A percentile compares a stretch with the other conserved stretches of the same genome.
These are phyloP conservation scores for Anoura caudifer DNA, from an alignment of 2,113 vertebrate genomes.

Conservation along the genomic window DNA sequence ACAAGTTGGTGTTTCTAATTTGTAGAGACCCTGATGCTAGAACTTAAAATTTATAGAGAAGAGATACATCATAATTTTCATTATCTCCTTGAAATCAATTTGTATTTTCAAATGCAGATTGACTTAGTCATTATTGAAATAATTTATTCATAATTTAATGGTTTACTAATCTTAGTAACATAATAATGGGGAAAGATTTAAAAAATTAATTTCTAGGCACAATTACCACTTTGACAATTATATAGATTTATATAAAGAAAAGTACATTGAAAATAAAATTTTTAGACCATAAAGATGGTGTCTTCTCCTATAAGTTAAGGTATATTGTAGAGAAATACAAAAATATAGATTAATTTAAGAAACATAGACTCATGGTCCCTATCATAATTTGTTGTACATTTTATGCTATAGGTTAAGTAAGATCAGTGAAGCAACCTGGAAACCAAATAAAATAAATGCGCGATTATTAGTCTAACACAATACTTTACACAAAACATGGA, in stretches of 20 bases:
- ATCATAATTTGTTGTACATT: neutral
- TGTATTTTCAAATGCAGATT: slow-evolving; percentile 18
- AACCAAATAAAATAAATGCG: neutral
- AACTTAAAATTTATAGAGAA: neutral
- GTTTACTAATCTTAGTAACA: slow-evolving; percentile 43
- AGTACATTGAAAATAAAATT: slow-evolving; percentile 15
- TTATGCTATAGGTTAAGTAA: neutral
- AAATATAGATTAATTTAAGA: neutral
- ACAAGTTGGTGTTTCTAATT: neutral
- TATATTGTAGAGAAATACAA: neutral
- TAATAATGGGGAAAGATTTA: slow-evolving; percentile 42
- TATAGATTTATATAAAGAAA: slow-evolving; percentile 44
- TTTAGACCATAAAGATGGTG: slow-evolving; percentile 14
- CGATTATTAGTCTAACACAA: neutral
- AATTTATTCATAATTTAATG: neutral
- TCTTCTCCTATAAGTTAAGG: neutral
- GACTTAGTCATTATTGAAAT: neutral
- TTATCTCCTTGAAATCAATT: slow-evolving; percentile 44
- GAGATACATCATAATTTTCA: neutral
- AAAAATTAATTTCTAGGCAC: neutral
- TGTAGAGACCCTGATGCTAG: neutral
- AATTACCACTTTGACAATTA: slow-evolving; percentile 33
- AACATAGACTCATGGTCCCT: neutral
- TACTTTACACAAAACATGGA: neutral
- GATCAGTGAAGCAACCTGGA: neutral